phyloP scores from a whole-genome alignment of 2,888 invertebrate genomes.

The Hydraecia micacea region DNA sequence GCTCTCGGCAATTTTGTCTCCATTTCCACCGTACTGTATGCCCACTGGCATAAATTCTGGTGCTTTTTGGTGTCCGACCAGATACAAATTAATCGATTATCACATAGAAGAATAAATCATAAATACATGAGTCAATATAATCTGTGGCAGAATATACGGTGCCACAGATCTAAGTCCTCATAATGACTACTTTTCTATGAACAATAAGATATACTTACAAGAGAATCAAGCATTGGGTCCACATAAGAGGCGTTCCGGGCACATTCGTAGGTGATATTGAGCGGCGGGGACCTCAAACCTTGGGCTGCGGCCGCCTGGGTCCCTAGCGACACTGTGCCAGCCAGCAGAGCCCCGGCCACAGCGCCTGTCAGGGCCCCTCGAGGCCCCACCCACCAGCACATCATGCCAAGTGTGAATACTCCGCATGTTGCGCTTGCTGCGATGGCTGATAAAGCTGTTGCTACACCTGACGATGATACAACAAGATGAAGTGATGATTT shows the following conservation, averaged over 20 bases:
- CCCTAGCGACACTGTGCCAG: constrained; percentile 89
- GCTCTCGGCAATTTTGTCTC: not conserved
- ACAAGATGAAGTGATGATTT: not conserved
- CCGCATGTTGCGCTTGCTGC: constrained; percentile 96
- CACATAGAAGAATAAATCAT: not conserved
- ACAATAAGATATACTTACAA: constrained; percentile 69
- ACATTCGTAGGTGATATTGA: constrained; percentile 74
- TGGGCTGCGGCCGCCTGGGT: constrained; percentile 92
- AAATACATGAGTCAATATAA: not conserved
- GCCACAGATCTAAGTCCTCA: not conserved
- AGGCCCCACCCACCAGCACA: constrained; percentile 94
- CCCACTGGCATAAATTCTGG: not conserved
- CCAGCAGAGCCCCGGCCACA: constrained; percentile 74
- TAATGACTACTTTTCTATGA: not conserved
- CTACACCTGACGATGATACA: constrained; percentile 84
- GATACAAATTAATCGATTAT: not conserved
- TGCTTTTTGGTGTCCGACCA: not conserved
- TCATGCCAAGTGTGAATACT: constrained; percentile 95
- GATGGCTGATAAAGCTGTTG: constrained; percentile 95
- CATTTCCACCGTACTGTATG: not conserved
- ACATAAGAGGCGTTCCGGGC: constrained; percentile 74
- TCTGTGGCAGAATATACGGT: not conserved
- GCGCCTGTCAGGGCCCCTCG: constrained; percentile 92
- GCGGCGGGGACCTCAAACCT: constrained; percentile 89
- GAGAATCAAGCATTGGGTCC: constrained; percentile 79